Base-by-base conservation (phyloP, 2,797 vertebrate species). In the Esox masquinongy region DNA sequence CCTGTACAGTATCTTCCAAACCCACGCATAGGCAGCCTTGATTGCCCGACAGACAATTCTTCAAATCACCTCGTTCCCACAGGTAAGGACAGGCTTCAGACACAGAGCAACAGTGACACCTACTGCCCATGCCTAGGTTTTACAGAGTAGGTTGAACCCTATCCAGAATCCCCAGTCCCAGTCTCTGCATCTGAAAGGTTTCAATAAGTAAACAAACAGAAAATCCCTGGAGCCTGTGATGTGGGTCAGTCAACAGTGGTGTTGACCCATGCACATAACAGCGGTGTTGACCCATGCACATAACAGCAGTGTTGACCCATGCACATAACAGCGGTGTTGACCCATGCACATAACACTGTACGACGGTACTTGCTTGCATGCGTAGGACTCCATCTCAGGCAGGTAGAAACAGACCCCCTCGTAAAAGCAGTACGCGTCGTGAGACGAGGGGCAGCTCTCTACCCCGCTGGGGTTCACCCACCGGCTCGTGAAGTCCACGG, bases 401-500 rank as follows among this genome's bases (percentile, higher is more conserved):
- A 97, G 90, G 74, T 97, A 96, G 86, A 96, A 92, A 84, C 97
- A 99, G 68, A 94, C 82, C 0, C 96, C 97, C 0, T 94, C 91
- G 17, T 97, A 93, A 47, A 98, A 92, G 83, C 97, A 99, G 91
- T 95, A 98, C 0, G 94, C 93, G 0, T 96, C 92, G 0, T 97
- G 92, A 0, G 92, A 91, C 1, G 91, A 73, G 1, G 97, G 97
- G 15, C 97, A 99, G 15, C 83, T 92, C 11, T 87, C 68, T 0
- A 77, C 56, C 1, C 75, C 74, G n/a, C 87, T 91, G 8, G 74
- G 77, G 31, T 63, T 87, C 74, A 74, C 80, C 79, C 47, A 77
- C 19, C 34, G 64, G 64, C 12, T 49, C 2, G 85, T 91, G 51
- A 84, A 77, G 14, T 90, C 84, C n/a, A 66, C 66, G 0, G 91